Evolutionary conservation across 2,888 invertebrate species (phyloP), one percentile per base, ranked within the genome.

Genomic region (Lasioglossum morio): DNA sequence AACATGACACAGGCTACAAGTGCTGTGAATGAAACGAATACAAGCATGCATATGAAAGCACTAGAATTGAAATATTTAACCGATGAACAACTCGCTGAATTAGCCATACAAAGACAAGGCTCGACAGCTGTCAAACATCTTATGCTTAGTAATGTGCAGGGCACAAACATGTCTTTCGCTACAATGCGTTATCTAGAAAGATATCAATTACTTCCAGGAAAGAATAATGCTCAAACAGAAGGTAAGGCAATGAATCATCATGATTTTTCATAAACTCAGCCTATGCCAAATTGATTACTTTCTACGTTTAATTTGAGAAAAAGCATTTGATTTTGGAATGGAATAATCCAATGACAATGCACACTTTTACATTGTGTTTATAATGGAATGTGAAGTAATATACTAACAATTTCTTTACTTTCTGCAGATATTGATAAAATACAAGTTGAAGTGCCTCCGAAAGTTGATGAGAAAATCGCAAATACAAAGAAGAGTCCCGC

Each of bases 181-280:
- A 97, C 97, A 16, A 96, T 97, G 92, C 96, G 97, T 91, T 97
- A 97, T 93, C 96, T 97, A 96, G 96, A 97, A 92, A 96, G 96
- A 91, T 97, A 97, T 94, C 96, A 97, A 92, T 94, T 97, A 82
- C 92, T 96, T 84, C 96, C 96, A 92, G 96, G 96, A 73, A 92
- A 89, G 53, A 92, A 91, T 74, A 89, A 83, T 81, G 72, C 75
- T 27, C 89, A 90, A 81, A 23, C 63, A 12, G 92, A 93, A 88
- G 93, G 94, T 94, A 86, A 90, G 78, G 43, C 70, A 63, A 70
- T 69, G 37, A 73, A 43, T 48, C 30, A 70, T 77, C 19, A 43
- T 37, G 53, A 53, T 60, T 37, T 75, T 63, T 48, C 37, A 70
- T 53, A 7, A 34, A 27, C n/a, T 34, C 7, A 16, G 7, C 12